Evolutionary conservation across 2,113 vertebrate genomes (phyloP).

Genomic region (Apus apus): DNA sequence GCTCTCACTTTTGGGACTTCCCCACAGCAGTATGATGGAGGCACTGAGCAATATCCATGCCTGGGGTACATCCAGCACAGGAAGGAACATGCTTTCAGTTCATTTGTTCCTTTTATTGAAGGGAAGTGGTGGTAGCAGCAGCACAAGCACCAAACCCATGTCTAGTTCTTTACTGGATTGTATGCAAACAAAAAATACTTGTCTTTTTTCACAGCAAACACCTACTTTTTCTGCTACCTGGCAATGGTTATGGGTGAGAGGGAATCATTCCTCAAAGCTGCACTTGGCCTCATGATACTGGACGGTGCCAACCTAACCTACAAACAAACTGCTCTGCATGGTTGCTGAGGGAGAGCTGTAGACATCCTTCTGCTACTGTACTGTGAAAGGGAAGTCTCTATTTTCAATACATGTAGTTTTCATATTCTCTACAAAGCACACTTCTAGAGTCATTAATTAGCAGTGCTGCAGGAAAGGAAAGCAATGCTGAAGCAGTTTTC

Average conservation of each 20-base stretch:
- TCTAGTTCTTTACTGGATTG: not conserved
- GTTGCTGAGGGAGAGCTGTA: not conserved
- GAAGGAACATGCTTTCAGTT: not conserved
- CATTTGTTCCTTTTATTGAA: not conserved
- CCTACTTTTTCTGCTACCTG: not conserved
- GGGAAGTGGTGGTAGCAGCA: not conserved
- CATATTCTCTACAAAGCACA: not conserved
- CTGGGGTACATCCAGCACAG: not conserved
- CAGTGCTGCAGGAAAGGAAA: not conserved
- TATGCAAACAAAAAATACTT: not conserved
- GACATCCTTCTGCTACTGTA: not conserved
- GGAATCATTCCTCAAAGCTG: not conserved
- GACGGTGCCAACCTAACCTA: not conserved
- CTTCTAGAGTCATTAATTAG: not conserved
- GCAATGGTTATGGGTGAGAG: not conserved
- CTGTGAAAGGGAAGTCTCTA: not conserved
- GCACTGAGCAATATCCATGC: not conserved
- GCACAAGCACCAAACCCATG: not conserved
- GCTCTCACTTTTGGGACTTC: not conserved
- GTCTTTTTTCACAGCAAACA: constrained; percentile 2
- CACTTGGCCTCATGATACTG: not conserved
- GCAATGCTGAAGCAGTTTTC: not conserved
- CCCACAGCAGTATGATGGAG: not conserved
- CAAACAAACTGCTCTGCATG: not conserved
- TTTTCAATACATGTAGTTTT: not conserved